A percentile compares a stretch with the other conserved stretches of the same genome.
Conservation (phyloP, 2,113 vertebrate genomes). For the Drymodes brunneopygia region DNA sequence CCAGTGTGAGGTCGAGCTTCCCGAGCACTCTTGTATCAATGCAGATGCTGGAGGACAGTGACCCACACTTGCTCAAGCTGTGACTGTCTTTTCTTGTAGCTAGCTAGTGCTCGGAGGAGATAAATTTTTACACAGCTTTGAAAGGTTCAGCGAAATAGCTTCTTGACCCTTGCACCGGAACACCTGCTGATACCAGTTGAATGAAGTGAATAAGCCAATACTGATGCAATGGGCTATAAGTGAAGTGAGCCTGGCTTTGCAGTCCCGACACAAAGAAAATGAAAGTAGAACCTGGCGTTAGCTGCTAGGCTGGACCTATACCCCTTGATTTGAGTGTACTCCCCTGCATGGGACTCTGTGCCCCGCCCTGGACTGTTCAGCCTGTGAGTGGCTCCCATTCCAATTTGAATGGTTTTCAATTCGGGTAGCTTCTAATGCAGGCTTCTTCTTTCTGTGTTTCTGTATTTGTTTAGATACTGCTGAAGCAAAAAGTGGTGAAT, state of each 20-base stretch:
- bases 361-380: neutral
- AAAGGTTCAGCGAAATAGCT: neutral
- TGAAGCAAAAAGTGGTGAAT: neutral
- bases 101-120: neutral
- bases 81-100: neutral
- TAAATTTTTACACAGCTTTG: neutral
- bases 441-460: neutral
- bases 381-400: neutral
- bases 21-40: rapidly evolving
- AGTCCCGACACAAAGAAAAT: neutral
- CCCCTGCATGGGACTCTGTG: neutral
- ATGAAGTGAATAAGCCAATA: neutral
- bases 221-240: neutral
- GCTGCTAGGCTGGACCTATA: neutral
- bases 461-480: neutral
- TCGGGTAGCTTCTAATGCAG: neutral
- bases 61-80: neutral
- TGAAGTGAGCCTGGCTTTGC: neutral
- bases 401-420: neutral
- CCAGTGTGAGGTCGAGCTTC: neutral
- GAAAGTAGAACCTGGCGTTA: neutral
- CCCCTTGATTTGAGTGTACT: neutral
- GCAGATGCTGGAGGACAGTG: neutral
- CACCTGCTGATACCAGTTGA: neutral
- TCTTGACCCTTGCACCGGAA: neutral